Evolutionary conservation across 2,797 vertebrate genomes (phyloP), one percentile per base, ranked within the genome.

Genomic region (Thunnus albacares): DNA sequence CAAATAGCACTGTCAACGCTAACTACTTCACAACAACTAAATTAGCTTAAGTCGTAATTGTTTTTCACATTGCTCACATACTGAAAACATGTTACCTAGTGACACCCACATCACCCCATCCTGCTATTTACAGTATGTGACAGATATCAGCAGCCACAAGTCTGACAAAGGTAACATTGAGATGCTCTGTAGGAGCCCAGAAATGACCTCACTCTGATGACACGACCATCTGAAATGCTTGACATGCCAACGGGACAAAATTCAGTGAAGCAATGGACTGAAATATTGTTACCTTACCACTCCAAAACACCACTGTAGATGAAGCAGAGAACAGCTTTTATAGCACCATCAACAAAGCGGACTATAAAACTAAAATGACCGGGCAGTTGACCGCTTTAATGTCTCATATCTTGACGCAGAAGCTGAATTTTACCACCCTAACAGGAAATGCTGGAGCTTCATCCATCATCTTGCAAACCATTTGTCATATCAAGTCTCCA

Each of bases 171-270:
- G 24, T 47, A 41, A 71, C 43, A 51, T 14, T 53, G 55, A 51
- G 61, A 26, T 20, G 22, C 57, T 33, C 45, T 22, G 49, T 77
- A 24, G 22, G 52, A 15, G 69, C 43, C 60, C 26, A 47, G 47
- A 76, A 75, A 49, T 43, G 51, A 84, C 71, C 65, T 84, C 0
- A 2, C 61, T 79, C 67, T 17, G 45, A 59, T 81, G 55, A 82
- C 89, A 87, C 0, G 55, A 73, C 59, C 73, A 30, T 90, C 43
- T 75, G 79, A 91, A 90, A 92, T 87, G 63, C 79, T 77, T 87
- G 47, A 84, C 75, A 87, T 85, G 30, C 86, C 81, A 75, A 38
- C 24, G 49, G 69, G 51, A 75, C 55, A 67, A 73, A 75, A 79
- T 22, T 55, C 17, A 22, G 13, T 45, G 26, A 72, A 62, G 30